A percentile compares a stretch with the other conserved stretches of the same genome.
These are phyloP conservation scores for Ianthella basta DNA, from an alignment of 37 sponge, comb jelly and placozoan species.

Conservation along the genomic window DNA sequence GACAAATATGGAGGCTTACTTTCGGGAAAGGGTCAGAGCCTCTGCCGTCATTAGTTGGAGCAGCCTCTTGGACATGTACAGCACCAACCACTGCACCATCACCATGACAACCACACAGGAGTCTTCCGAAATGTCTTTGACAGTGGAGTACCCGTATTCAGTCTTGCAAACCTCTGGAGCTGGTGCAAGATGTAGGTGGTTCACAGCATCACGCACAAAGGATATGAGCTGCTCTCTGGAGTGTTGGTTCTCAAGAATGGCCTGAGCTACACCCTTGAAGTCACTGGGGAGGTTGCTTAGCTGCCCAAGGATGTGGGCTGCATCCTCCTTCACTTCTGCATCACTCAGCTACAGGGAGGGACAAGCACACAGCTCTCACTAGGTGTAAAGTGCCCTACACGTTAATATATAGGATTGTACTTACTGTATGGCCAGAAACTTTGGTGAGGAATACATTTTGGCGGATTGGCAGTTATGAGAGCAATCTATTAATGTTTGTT, in stretches of 20 bases:
- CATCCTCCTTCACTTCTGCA: constrained; percentile 9
- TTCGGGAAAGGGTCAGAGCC: constrained; percentile 34
- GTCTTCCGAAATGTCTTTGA: neutral
- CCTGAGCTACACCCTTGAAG: constrained; percentile 17
- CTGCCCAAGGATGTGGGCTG: constrained; percentile 1
- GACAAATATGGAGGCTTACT: neutral
- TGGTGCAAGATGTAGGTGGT: constrained; percentile 21
- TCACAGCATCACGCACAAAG: constrained; percentile 2
- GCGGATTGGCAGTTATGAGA: too few species aligned
- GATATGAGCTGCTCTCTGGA: neutral
- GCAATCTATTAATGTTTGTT: too few species aligned
- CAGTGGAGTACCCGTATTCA: neutral
- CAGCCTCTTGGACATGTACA: constrained; percentile 44
- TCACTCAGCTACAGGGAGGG: neutral
- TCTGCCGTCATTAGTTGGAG: constrained; percentile 65
- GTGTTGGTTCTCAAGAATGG: neutral
- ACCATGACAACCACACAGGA: constrained; percentile 29
- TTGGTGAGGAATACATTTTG: too few species aligned
- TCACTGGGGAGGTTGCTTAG: neutral
- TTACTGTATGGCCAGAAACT: too few species aligned
- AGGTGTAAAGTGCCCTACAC: too few species aligned
- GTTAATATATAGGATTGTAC: too few species aligned
- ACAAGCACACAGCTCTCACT: too few species aligned
- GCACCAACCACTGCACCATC: constrained; percentile 48
- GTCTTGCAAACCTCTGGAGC: neutral